phyloP scores from a whole-genome alignment of 2,113 vertebrate genomes.

The Hippocampus guttulatus region DNA sequence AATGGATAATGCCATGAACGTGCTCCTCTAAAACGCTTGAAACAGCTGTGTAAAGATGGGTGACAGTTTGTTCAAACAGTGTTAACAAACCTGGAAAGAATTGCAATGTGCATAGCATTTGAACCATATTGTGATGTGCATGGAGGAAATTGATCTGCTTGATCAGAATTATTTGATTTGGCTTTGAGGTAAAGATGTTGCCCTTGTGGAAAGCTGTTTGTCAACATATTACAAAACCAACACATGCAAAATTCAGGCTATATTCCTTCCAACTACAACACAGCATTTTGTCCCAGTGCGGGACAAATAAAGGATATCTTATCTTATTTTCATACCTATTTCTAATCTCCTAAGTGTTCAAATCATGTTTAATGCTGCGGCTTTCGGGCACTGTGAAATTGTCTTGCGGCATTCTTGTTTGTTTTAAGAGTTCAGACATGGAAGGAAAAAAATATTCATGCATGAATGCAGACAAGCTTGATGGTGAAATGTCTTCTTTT shows the following conservation, averaged over 20 bases:
- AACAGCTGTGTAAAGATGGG: slow-evolving; percentile 39
- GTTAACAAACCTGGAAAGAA: slow-evolving; percentile 52
- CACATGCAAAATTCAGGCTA: slow-evolving; percentile 50
- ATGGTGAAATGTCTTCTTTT: slow-evolving; percentile 36
- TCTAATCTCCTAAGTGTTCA: slow-evolving; percentile 41
- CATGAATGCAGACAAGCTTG: slow-evolving; percentile 29
- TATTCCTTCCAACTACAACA: slow-evolving; percentile 48
- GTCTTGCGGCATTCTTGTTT: slow-evolving; percentile 54
- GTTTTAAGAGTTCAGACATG: slow-evolving; percentile 43
- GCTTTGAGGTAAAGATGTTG: slow-evolving; percentile 51
- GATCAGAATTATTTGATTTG: slow-evolving; percentile 50
- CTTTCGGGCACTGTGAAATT: slow-evolving; percentile 62
- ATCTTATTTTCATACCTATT: slow-evolving; percentile 39
- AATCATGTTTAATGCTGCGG: slow-evolving; percentile 41
- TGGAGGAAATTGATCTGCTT: slow-evolving; percentile 49
- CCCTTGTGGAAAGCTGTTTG: slow-evolving; percentile 67
- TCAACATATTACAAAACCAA: slow-evolving; percentile 65
- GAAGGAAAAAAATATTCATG: slow-evolving; percentile 29
- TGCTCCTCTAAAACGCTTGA: slow-evolving; percentile 33
- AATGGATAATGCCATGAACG: slow-evolving; percentile 62
- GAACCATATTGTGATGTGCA: slow-evolving; percentile 35
- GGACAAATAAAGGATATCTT: no score
- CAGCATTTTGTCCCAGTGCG: slow-evolving; percentile 17
- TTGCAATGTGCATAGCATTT: slow-evolving; percentile 36
- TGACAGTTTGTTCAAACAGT: slow-evolving; percentile 41